Conservation (phyloP, 1,140 invertebrate genomes). For the Anadara kagoshimensis region DNA sequence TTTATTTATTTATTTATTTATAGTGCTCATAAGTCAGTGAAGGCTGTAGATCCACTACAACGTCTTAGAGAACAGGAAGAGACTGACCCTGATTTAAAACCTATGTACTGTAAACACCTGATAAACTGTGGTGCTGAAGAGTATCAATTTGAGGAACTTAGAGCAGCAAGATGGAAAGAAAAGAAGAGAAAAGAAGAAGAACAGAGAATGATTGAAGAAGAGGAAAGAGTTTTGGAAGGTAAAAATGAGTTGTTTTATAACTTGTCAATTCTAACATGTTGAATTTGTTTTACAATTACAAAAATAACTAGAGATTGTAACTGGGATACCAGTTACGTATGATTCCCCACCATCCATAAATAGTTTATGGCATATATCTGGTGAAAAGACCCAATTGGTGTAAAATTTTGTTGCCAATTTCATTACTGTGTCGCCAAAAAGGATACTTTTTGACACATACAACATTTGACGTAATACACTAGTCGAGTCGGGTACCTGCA, state of each 20-base stretch:
- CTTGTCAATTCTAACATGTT: background rate
- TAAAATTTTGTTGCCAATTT: no score
- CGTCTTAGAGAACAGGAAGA: slow-evolving; percentile 14
- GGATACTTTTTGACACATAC: no score
- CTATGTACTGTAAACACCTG: slow-evolving; percentile 76
- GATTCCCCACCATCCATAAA: no score
- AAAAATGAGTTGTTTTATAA: background rate
- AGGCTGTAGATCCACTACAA: slow-evolving; percentile 27
- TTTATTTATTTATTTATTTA: background rate
- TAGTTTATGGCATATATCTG: no score
- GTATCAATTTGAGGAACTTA: slow-evolving; percentile 77
- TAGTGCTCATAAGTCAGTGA: slow-evolving; percentile 51
- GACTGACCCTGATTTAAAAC: slow-evolving; percentile 41
- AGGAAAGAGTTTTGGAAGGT: slow-evolving; percentile 54
- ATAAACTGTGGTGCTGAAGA: slow-evolving; percentile 76
- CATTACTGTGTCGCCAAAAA: no score
- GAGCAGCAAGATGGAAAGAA: slow-evolving; percentile 66
- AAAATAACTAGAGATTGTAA: no score
- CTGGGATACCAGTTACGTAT: slow-evolving; percentile 6
- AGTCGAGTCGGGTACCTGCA: no score
- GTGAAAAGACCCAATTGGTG: no score
- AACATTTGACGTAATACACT: no score
- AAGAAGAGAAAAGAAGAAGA: slow-evolving; percentile 51
- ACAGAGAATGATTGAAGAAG: slow-evolving; percentile 39
- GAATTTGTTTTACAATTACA: no score